Percentiles rank a stretch among this genome's conserved stretches.
Evolutionary conservation across 2,797 vertebrate species (phyloP).

Genomic region (Melanotaenia boesemani): DNA sequence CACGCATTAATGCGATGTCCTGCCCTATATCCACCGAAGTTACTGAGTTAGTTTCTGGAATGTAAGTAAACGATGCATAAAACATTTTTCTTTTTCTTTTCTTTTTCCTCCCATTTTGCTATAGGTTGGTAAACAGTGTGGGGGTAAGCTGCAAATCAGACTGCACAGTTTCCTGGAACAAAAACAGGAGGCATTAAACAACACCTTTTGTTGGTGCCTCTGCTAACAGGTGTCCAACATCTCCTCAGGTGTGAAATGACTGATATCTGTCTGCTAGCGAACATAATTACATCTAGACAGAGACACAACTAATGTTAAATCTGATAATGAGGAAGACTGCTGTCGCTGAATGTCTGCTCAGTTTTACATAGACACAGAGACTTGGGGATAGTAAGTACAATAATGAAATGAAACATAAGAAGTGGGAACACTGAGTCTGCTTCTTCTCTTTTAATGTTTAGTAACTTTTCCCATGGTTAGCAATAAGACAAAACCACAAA

Average conservation of each 20-base stretch:
- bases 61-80: constrained; percentile 4
- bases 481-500: neutral
- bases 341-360: constrained; percentile 3
- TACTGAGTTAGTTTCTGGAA: constrained; percentile 28
- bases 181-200: neutral
- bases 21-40: constrained; percentile 8
- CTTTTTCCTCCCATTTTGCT: neutral
- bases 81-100: neutral
- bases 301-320: constrained; percentile 7
- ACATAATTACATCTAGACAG: constrained; percentile 23
- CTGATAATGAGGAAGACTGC: constrained; percentile 41
- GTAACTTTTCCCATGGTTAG: neutral
- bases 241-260: constrained; percentile 47
- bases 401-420: constrained; percentile 3
- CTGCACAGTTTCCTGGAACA: constrained; percentile 8
- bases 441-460: constrained; percentile 8
- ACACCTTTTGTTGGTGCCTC: constrained; percentile 2
- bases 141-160: neutral
- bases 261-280: constrained; percentile 24
- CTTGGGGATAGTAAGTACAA: neutral
- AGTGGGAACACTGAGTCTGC: constrained; percentile 10
- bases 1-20: constrained; percentile 39
- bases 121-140: constrained; percentile 14
- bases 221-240: constrained; percentile 31
- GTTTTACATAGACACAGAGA: constrained; percentile 8